A percentile compares a stretch with the other conserved stretches of the same genome.
These are phyloP conservation scores for Hydrotaea diabolus DNA, from an alignment of 2,888 invertebrate species.

Conservation along the genomic window DNA sequence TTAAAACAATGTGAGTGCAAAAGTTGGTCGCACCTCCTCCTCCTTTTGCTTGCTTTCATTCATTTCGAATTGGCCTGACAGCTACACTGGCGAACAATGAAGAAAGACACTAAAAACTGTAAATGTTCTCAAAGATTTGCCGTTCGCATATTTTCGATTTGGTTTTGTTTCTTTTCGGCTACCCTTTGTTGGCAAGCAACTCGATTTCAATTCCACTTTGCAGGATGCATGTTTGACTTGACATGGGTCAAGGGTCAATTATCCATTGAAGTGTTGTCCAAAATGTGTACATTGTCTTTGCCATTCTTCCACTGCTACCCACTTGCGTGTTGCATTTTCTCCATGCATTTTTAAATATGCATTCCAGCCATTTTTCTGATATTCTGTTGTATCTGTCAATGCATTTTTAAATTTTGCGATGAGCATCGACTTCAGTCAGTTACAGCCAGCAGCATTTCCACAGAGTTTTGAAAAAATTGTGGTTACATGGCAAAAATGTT, in stretches of 20 bases:
- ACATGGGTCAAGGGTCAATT: conserved; percentile 42
- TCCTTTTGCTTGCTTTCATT: neutral
- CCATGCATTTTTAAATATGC: neutral
- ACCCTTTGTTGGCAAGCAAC: neutral
- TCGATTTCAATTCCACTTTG: neutral
- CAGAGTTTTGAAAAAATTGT: neutral
- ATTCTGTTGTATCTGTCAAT: too few relatives aligned
- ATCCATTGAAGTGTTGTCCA: conserved; percentile 45
- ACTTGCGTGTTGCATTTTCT: neutral
- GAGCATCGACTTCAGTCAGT: too few relatives aligned
- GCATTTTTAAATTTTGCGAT: too few relatives aligned
- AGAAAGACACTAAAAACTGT: conserved; percentile 7
- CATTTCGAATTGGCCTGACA: neutral
- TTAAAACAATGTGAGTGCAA: conserved; percentile 27
- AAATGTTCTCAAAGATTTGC: conserved; percentile 12
- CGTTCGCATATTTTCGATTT: neutral
- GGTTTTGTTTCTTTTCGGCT: neutral
- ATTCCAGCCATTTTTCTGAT: too few relatives aligned
- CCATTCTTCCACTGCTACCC: neutral
- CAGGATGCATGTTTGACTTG: conserved; percentile 1
- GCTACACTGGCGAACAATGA: conserved; percentile 20
- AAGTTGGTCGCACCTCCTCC: conserved; percentile 12
- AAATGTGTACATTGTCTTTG: neutral
- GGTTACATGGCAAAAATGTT: neutral
- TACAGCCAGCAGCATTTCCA: too few relatives aligned